A percentile compares a stretch with the other conserved stretches of the same genome.
phyloP scores from a whole-genome alignment of 2,797 vertebrate genomes.

The Dryobates pubescens region DNA sequence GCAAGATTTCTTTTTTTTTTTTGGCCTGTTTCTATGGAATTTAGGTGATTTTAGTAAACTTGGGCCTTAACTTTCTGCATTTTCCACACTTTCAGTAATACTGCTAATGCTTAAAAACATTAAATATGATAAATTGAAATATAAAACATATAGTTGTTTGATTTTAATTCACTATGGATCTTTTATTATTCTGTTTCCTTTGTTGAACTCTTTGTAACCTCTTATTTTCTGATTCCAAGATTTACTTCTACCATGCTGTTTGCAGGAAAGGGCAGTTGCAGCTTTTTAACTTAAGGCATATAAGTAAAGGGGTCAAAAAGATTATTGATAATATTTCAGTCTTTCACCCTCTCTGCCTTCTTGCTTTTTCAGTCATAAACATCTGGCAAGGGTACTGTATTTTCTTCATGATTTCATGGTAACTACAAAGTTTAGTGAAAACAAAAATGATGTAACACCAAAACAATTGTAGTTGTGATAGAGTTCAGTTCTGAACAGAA shows the following conservation, averaged over 20 bases:
- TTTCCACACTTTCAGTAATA: neutral
- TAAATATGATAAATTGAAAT: neutral
- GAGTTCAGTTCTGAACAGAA: neutral
- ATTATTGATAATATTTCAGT: neutral
- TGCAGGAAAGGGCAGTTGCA: neutral
- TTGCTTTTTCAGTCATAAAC: neutral
- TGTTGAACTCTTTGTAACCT: neutral
- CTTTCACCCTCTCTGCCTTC: neutral
- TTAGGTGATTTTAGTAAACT: neutral
- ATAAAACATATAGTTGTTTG: neutral
- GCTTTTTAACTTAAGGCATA: neutral
- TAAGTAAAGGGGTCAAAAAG: neutral
- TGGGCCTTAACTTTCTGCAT: neutral
- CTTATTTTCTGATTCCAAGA: neutral
- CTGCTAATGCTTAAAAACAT: neutral
- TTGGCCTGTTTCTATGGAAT: neutral
- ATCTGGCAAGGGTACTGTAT: neutral
- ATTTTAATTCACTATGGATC: neutral
- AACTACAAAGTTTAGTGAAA: neutral
- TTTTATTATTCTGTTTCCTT: neutral
- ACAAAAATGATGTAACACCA: neutral
- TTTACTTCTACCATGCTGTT: neutral
- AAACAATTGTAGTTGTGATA: neutral
- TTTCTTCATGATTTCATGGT: neutral
- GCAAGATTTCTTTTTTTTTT: accelerated